Base-by-base conservation (phyloP, 2,797 vertebrate species). In the Chrosomus eos region DNA sequence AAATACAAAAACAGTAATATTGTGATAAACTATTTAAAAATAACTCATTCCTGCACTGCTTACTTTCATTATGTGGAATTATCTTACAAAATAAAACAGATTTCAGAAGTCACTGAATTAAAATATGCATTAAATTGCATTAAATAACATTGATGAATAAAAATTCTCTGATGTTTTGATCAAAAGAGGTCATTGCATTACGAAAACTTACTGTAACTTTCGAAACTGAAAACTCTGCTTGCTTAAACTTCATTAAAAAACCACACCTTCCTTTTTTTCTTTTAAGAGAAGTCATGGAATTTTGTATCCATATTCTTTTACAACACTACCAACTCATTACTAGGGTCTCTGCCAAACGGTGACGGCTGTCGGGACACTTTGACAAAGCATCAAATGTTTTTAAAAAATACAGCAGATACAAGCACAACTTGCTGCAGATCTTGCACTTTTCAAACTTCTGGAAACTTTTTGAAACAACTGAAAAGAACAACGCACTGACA, bases 401-500 rank as follows among this genome's bases (percentile, higher is more conserved):
- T 7, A 33, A 23, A 72, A 13, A 73, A 40, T 60, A 33, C 72
- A 74, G 48, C 28, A 45, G 19, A 60, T 36, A 60, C 8, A 71
- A 81, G 36, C 16, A 73, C 58, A 33, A n/a, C 51, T 64, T 71
- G 33, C 60, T 74, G 11, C 55, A 71, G n/a, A 82, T 75, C 51
- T 53, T 36, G 31, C 21, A 78, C 58, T 60, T 66, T 79, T 83
- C 60, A 76, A 18, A 38, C 33, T 77, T 45, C 45, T 53, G 45
- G 55, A 74, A 78, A 48, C 33, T 77, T 80, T 75, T 43, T 71
- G 51, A 60, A 82, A 80, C 51, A 53, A 36, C n/a, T 28, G 33
- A 72, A 60, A 83, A 83, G 53, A 85, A 80, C 7, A 36, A 40
- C 18, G 28, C 67, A 83, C 58, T 80, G 51, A 58, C n/a, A 80